phyloP scores from a whole-genome alignment of 53 echinoderm and acorn worm species.

The Henricia sp. region DNA sequence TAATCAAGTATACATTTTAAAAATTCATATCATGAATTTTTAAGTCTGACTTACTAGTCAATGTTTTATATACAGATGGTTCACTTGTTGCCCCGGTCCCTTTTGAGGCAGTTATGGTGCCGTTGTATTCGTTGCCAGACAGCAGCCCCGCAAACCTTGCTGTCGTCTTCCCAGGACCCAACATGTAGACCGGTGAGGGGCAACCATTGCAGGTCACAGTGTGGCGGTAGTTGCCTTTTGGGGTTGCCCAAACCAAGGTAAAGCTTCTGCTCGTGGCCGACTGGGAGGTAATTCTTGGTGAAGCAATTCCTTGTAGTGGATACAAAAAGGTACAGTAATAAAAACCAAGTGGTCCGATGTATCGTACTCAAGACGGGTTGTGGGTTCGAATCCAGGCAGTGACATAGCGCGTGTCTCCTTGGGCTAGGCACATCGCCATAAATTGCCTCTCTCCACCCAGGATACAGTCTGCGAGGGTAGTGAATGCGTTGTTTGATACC shows the following conservation, averaged over 20 bases:
- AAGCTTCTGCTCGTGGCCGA: slow-evolving; percentile 25
- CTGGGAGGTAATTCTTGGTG: background rate
- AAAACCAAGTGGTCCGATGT: background rate
- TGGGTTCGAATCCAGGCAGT: no score
- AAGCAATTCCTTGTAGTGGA: slow-evolving; percentile 14
- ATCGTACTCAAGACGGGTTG: no score
- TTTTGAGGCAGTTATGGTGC: background rate
- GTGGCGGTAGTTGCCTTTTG: slow-evolving; percentile 2
- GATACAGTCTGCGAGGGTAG: no score
- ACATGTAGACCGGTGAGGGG: background rate
- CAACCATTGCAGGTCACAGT: slow-evolving; percentile 26
- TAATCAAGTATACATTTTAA: no score
- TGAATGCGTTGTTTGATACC: no score
- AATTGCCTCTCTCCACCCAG: no score
- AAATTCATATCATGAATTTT: no score
- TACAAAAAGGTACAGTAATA: background rate
- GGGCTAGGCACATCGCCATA: no score
- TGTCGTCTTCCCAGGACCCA: background rate
- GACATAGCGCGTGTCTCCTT: no score
- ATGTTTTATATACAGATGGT: background rate
- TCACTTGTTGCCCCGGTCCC: background rate
- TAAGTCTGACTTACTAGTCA: slow-evolving; percentile 21
- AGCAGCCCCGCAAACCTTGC: slow-evolving; percentile 20
- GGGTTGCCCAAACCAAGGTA: slow-evolving; percentile 18
- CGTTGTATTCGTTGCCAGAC: slow-evolving; percentile 30